Conservation (phyloP, 2,888 invertebrate genomes). For the Synanthedon formicaeformis region DNA sequence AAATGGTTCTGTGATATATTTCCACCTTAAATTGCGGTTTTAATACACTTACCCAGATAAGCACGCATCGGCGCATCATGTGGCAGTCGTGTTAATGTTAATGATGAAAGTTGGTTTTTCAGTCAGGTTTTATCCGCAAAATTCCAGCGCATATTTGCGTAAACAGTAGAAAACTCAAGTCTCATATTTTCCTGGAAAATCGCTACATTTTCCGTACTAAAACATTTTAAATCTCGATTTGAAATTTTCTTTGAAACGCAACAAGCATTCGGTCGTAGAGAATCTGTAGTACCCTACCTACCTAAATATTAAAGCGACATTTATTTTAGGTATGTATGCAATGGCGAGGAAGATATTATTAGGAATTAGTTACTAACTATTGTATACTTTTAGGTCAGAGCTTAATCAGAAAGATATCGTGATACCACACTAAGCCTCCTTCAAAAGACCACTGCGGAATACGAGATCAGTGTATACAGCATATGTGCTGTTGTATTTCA, state of each 20-base stretch:
- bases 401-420: neutral
- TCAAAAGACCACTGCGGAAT: no score
- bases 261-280: conserved; percentile 10
- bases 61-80: no score
- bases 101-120: conserved; percentile 18
- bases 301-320: no score
- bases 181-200: conserved; percentile 4
- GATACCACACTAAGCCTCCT: neutral
- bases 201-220: conserved; percentile 5
- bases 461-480: no score
- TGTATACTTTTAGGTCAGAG: neutral
- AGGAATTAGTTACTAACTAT: neutral
- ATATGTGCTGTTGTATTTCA: no score
- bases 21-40: no score
- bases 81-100: conserved; percentile 20
- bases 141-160: neutral
- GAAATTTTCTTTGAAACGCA: conserved; percentile 7
- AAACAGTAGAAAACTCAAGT: neutral
- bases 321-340: no score
- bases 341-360: neutral
- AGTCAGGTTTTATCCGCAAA: neutral
- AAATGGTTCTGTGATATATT: no score
- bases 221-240: conserved; percentile 5
- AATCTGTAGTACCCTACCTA: neutral
- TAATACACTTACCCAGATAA: no score